phyloP scores from a whole-genome alignment of 2,797 vertebrate genomes.

The Meda fulgida region DNA sequence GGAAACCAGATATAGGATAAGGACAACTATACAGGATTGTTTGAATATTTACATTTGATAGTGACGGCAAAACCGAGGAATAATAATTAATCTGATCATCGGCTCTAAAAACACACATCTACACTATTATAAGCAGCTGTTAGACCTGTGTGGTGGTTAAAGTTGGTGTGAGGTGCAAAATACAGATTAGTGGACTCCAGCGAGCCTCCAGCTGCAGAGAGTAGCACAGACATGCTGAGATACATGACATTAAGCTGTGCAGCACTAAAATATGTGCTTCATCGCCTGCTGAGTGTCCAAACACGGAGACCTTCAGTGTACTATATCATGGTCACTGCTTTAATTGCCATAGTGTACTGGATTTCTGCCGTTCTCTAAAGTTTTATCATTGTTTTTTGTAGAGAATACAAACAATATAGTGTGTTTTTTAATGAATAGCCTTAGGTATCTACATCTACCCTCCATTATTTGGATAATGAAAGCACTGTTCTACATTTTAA shows the following conservation, averaged over 20 bases:
- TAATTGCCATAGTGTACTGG: not conserved
- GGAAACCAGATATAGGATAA: not conserved
- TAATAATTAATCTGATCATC: conserved; percentile 9
- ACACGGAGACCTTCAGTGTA: not conserved
- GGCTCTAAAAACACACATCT: conserved; percentile 19
- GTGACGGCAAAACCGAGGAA: not conserved
- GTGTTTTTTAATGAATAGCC: not conserved
- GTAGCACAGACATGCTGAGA: conserved; percentile 39
- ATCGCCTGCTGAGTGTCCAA: conserved; percentile 8
- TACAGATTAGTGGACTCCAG: conserved; percentile 49
- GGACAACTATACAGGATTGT: not conserved
- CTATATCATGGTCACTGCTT: conserved; percentile 10
- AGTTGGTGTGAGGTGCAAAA: conserved; percentile 39
- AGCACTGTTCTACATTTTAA: conserved; percentile 59
- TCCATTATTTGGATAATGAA: conserved; percentile 51
- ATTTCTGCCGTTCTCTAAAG: not conserved
- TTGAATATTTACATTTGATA: conserved; percentile 26
- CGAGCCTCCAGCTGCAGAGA: conserved; percentile 53
- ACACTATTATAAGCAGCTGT: conserved; percentile 48
- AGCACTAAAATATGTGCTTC: conserved; percentile 25
- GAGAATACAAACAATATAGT: not conserved
- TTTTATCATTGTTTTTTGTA: conserved; percentile 11
- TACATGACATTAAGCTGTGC: conserved; percentile 10
- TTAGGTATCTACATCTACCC: conserved; percentile 8
- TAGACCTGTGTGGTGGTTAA: conserved; percentile 32